A percentile compares a stretch with the other conserved stretches of the same genome.
phyloP scores from a whole-genome alignment of 2,113 vertebrate genomes.

The Ceuthmochares aereus region DNA sequence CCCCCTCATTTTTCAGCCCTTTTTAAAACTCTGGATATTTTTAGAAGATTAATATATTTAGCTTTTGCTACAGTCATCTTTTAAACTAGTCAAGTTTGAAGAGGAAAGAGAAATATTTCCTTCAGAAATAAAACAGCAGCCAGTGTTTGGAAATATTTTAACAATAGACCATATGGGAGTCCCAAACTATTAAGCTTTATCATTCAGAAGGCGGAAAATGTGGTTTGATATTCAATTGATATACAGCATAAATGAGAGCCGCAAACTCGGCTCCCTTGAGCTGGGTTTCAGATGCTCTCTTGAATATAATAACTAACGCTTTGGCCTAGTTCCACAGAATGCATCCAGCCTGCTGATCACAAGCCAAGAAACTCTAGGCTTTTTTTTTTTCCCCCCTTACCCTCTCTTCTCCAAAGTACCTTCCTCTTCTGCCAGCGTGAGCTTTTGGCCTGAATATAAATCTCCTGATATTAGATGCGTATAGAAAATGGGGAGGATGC shows the following conservation, averaged over 20 bases:
- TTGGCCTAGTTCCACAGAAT: slow-evolving; percentile 70
- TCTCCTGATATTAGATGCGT: slow-evolving; percentile 36
- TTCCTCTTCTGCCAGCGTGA: slow-evolving; percentile 54
- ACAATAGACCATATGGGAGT: slow-evolving; percentile 76
- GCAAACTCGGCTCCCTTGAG: slow-evolving; percentile 62
- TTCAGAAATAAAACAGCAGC: slow-evolving; percentile 55
- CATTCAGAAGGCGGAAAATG: slow-evolving; percentile 74
- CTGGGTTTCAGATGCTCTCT: slow-evolving; percentile 70
- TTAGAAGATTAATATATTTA: not conserved
- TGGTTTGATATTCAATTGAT: slow-evolving; percentile 72
- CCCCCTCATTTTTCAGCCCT: not conserved
- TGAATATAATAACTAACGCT: slow-evolving; percentile 68
- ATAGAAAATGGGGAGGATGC: slow-evolving; percentile 17
- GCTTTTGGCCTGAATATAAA: slow-evolving; percentile 63
- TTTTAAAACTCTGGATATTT: not conserved
- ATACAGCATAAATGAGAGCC: slow-evolving; percentile 66
- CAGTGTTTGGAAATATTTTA: slow-evolving; percentile 71
- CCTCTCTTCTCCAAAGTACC: slow-evolving; percentile 42
- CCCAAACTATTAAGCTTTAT: slow-evolving; percentile 74
- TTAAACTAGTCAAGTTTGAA: slow-evolving; percentile 22
- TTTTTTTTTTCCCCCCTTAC: not conserved
- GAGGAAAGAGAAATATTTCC: slow-evolving; percentile 22
- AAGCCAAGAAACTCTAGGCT: slow-evolving; percentile 56
- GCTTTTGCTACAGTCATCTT: slow-evolving; percentile 27
- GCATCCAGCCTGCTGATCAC: slow-evolving; percentile 61